These are phyloP conservation scores for Chionodraco myersi DNA, from an alignment of 2,113 vertebrate genomes.

Conservation along the genomic window DNA sequence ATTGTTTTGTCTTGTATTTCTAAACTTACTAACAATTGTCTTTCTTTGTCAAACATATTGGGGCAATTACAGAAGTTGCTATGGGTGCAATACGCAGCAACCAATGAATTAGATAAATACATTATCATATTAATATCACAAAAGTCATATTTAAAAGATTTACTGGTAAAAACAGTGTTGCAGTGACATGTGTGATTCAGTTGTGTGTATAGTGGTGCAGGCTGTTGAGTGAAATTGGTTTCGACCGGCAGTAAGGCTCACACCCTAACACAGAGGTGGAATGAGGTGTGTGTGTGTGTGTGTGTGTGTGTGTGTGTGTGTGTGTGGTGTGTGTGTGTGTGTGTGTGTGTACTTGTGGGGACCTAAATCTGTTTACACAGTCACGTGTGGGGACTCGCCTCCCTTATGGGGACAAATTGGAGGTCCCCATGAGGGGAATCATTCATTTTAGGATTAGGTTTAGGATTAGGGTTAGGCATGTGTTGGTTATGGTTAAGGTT, in stretches of 20 bases:
- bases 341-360: not conserved
- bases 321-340: slow-evolving; percentile 2
- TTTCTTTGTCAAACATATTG: not conserved
- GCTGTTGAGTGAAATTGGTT: slow-evolving; percentile 8
- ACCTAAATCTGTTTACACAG: too few relatives aligned
- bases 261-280: not conserved
- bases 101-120: not conserved
- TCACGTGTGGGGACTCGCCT: too few relatives aligned
- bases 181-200: not conserved
- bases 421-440: too few relatives aligned
- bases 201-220: slow-evolving; percentile 18
- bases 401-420: too few relatives aligned
- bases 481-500: too few relatives aligned
- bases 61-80: not conserved
- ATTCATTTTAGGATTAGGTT: too few relatives aligned
- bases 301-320: slow-evolving; percentile 9
- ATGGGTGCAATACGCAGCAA: not conserved
- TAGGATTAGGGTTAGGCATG: too few relatives aligned
- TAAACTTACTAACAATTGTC: not conserved
- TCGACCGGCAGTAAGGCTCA: slow-evolving; percentile 22
- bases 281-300: not conserved
- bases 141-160: slow-evolving; percentile 5
- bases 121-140: not conserved
- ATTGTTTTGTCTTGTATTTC: slow-evolving; percentile 5
- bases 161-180: not conserved